Base-by-base conservation (phyloP, 1,140 invertebrate genomes). In the Maniola jurtina region DNA sequence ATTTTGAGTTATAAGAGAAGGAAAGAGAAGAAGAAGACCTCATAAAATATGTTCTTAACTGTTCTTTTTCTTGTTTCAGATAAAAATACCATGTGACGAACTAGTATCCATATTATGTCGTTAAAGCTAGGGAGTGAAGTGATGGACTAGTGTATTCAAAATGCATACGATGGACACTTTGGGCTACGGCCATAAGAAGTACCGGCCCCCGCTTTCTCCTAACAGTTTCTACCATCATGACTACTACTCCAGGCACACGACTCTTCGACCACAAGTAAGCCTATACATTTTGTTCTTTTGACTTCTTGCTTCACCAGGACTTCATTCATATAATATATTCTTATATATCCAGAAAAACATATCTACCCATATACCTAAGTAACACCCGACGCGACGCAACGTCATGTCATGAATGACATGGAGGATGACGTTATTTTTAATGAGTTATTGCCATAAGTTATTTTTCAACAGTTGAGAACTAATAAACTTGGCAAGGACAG, bases 101-200 rank as follows among this genome's bases (percentile, higher is more conserved):
- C 8, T 50, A 40, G 34, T 35, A 35, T 36, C 42, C 55, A 33
- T 42, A 42, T 48, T 42, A 42, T 48, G 14, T 40, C 15, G 52
- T 67, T 52, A 40, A 15, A 36, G 34, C 55, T 47, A 48, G 59
- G 47, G 68, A 40, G 58, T 68, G 71, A 73, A 71, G 73, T 77
- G 74, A 68, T 50, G 63, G 64, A 76, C 70, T 74, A 76, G 75
- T 70, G 61, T 64, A 42, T 50, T 25, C 52, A 83, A 66, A 40
- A 91, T 91, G 89, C 88, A 91, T 68, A 90, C 89, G 0, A 91
- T 92, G 88, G 91, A 91, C 74, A 90, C 89, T 13, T 81, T 92
- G 77, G 83, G 83, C 71, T 89, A 89, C 72, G 87, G 91, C 68
- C 89, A 90, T 70, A 91, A 91, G 80, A 92, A 92, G 73, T 91